Conservation (phyloP, 2,797 vertebrate genomes). For the Alcedo atthis region DNA sequence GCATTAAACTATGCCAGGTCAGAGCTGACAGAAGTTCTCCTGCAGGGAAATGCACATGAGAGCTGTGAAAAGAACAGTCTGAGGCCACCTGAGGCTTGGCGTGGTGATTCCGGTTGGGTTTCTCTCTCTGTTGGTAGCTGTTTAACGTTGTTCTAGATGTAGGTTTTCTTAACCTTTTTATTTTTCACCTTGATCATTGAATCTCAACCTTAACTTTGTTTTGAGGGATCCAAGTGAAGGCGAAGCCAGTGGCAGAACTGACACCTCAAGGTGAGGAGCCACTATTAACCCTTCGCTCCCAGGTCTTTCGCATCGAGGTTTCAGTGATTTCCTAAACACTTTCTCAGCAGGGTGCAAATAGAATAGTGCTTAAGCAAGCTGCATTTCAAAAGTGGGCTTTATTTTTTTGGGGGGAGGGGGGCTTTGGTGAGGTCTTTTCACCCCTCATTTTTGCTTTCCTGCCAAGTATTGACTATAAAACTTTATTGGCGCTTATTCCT, state of each 20-base stretch:
- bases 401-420: background rate
- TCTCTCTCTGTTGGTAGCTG: background rate
- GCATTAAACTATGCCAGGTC: background rate
- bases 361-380: conserved; percentile 34
- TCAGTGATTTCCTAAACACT: conserved; percentile 45
- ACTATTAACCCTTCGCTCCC: conserved; percentile 71
- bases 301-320: conserved; percentile 59
- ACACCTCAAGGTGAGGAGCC: conserved; percentile 91
- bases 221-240: conserved; percentile 97
- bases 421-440: conserved; percentile 8
- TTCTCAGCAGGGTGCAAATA: conserved; percentile 23
- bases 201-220: conserved; percentile 86
- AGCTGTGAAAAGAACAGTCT: background rate
- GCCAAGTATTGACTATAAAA: conserved; percentile 46
- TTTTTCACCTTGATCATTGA: conserved; percentile 77
- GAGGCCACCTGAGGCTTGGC: conserved; percentile 19
- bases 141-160: conserved; percentile 67
- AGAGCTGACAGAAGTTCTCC: background rate
- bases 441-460: conserved; percentile 36
- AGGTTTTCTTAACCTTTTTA: conserved; percentile 75
- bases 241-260: conserved; percentile 93
- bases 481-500: background rate
- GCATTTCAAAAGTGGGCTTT: background rate
- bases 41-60: conserved; percentile 10
- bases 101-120: too few relatives aligned